Base-by-base conservation (phyloP, 2,888 invertebrate species). In the Cephonodes hylas region DNA sequence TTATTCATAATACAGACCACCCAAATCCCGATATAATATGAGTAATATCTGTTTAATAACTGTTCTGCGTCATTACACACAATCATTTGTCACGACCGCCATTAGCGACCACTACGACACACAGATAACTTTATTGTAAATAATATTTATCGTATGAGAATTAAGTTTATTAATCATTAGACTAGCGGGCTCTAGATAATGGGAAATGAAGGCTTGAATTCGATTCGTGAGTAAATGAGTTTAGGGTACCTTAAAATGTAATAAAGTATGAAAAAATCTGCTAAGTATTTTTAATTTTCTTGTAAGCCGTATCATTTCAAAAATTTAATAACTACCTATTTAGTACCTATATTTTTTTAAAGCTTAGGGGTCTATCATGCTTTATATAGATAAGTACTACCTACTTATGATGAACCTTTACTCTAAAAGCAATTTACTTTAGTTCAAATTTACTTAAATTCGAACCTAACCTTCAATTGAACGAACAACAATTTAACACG, bases 31-130 rank as follows among this genome's bases (percentile, higher is more conserved):
- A 60, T 65, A 68, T 66, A 61, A 63, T 58, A 58, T 63, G 63
- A 66, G 66, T 74, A 71, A 75, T 66, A 65, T 66, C 62, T 68
- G 69, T 74, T 75, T 80, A 75, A 81, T 79, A 76, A 74, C 71
- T 64, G 68, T 60, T 64, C 66, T 70, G 80, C 70, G 64, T 81
- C 80, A 79, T 82, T 81, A 81, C 73, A 58, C 46, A 15, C 18
- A 60, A 68, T 77, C 81, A 77, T 83, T 82, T 79, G 80, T 82
- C 80, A 83, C 70, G 71, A 64, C 67, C 62, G 66, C 74, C 79
- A 81, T 83, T 81, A 79, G 72, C 45, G 46, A 44, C 27, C 15
- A 18, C 53, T 53, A 3, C 27, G 22, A 53, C 27, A 53, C 15
- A 53, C 27, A n/a, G n/a, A n/a, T 27, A 31, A 48, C 8, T 22